Evolutionary conservation across 2,888 invertebrate species (phyloP), one percentile per base, ranked within the genome.

Genomic region (Nemotelus pantherinus): DNA sequence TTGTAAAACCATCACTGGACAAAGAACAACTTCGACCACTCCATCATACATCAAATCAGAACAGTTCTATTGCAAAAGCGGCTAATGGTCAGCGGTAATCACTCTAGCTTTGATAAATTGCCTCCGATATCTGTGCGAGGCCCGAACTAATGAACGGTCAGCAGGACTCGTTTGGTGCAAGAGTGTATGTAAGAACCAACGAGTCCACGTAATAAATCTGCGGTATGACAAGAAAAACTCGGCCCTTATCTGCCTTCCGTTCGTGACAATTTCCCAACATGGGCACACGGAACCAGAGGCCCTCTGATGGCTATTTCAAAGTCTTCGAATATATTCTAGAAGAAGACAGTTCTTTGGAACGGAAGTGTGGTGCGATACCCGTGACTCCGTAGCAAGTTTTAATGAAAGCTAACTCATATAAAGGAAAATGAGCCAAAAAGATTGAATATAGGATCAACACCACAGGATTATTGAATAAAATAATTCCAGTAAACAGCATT

Each of bases 211-310:
- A 78, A 79, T 79, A 79, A 79, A 79, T 79, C 78, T 77, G 84
- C 85, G 85, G 85, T 86, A 86, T 86, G 85, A 85, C 86, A 86
- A 84, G 83, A 86, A 84, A 86, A 84, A 86, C 85, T 84, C 84
- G 85, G 84, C 83, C 82, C 85, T 86, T 86, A 87, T 86, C 86
- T 86, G 83, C 86, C 84, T 86, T 86, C 86, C 86, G 86, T 87
- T 87, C 86, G 86, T 86, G 86, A 87, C 87, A 86, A 86, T 86
- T 86, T 86, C 1, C 85, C 84, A 81, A 81, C 81, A 81, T 81
- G 80, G 67, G 68, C 64, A 44, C 65, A 25, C 43, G 57, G 55
- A 25, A 25, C 25, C 0, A 25, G 25, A 25, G 25, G 25, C 25
- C 25, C 25, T 25, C 25, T 64, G 44, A n/a, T 25, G 25, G 25